Evolutionary conservation across 2,797 vertebrate genomes (phyloP), one percentile per base, ranked within the genome.

Genomic region (Sebastes flavidus): DNA sequence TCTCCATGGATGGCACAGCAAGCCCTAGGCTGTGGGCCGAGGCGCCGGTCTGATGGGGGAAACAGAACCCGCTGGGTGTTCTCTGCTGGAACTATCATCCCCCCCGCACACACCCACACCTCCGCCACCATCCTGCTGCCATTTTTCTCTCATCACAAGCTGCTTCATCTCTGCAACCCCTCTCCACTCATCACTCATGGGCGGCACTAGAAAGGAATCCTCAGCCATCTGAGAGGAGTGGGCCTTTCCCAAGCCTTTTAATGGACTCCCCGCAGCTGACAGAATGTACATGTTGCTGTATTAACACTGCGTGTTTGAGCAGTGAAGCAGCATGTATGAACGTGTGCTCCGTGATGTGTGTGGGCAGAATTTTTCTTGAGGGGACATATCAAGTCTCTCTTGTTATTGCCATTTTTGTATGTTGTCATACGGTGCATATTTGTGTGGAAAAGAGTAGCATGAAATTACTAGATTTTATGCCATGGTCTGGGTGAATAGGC

Each of bases 61-160:
- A 68, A 75, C 18, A 46, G 14, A 84, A 56, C 65, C 72, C 20
- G 27, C 76, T 74, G 73, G 65, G 73, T 70, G 38, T 70, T 77
- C 69, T 80, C 77, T 59, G 55, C 72, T 77, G 69, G 55, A 74
- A 69, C 52, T 65, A 78, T 76, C 59, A 60, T 14, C 18, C 24
- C 32, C 6, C 38, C 34, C 2, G 5, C 54, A 66, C 58, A 54
- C 27, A 13, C 67, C 13, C 58, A 55, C 56, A 59, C 55, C 49
- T 70, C 32, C 18, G 4, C 52, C 46, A 42, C 25, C 34, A 38
- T 24, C 56, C 59, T 0, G 12, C 49, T 79, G 75, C 34, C 62
- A 77, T 80, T 68, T 68, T 25, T 82, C 77, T 71, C 38, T 87
- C 80, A 72, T 77, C 70, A 69, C 61, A 75, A 12, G 14, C 66